Percentiles rank a stretch among this genome's conserved stretches.
These are phyloP conservation scores for Proteles cristata DNA, from an alignment of 2,113 vertebrate genomes.

Conservation along the genomic window DNA sequence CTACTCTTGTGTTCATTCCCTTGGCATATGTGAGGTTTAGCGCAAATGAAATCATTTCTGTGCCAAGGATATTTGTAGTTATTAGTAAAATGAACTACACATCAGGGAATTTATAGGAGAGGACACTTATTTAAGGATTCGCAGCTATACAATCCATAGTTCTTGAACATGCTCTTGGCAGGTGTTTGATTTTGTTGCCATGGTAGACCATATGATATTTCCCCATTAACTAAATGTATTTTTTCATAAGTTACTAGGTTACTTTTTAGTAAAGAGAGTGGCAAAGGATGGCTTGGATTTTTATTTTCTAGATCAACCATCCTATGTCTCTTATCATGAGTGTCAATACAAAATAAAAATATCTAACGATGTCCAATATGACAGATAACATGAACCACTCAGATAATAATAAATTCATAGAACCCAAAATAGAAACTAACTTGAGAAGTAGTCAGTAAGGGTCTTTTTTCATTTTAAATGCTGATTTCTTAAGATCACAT, in stretches of 20 bases:
- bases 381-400: not conserved
- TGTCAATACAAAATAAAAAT: constrained; percentile 20
- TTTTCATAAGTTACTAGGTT: constrained; percentile 59
- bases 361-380: not conserved
- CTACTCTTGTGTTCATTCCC: not conserved
- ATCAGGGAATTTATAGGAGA: constrained; percentile 77
- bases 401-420: not conserved
- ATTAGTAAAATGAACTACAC: constrained; percentile 68
- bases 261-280: constrained; percentile 34
- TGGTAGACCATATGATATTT: not conserved
- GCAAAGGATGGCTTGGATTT: constrained; percentile 25
- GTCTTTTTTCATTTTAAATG: not conserved
- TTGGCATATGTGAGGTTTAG: not conserved
- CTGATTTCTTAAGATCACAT: not conserved
- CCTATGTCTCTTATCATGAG: constrained; percentile 1
- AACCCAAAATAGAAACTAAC: not conserved
- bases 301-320: constrained; percentile 11
- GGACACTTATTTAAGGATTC: constrained; percentile 77
- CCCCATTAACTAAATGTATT: constrained; percentile 59
- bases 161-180: constrained; percentile 59
- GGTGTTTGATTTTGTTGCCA: constrained; percentile 23
- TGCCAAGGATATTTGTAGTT: constrained; percentile 58
- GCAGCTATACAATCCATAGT: constrained; percentile 39
- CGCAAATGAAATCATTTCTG: constrained; percentile 34
- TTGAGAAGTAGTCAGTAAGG: not conserved